Base-by-base conservation (phyloP, 2,797 vertebrate genomes). In the Podargus strigoides region DNA sequence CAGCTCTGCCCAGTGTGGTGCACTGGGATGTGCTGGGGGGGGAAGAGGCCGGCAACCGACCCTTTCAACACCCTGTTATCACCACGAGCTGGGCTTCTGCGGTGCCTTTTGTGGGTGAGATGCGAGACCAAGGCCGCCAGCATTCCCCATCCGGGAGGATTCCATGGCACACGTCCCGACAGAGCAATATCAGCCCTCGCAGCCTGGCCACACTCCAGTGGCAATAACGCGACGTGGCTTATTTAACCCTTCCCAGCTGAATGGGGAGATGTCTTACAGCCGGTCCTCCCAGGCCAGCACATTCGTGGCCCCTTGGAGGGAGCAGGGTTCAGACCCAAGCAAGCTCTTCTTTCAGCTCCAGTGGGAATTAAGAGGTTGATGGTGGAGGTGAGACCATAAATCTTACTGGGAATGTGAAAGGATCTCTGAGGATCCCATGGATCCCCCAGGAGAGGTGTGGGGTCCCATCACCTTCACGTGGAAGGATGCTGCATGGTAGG, bases 241-340 rank as follows among this genome's bases (percentile, higher is more conserved):
- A 2, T n/a, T 89, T 91, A 93, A 94, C 77, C 55, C 75, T 41
- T 89, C 53, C 39, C 4, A 10, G 52, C 22, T 17, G 36, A 49
- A 41, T 0, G 0, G 3, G 11, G 4, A 24, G 37, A n/a, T 0
- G 0, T 47, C 36, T 64, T 17, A 4, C 5, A 69, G 14, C 39
- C 27, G 0, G 60, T 59, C 36, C 34, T 46, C 34, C 28, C 10
- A 8, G 30, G 26, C 39, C 74, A 60, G 46, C 2, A 2, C 18
- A 59, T 64, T n/a, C 8, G 0, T 3, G 3, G 13, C 3, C 32
- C 28, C 46, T 36, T 12, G 4, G 10, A 24, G 6, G 9, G 20
- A 74, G 11, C 0, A 9, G 9, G 3, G 70, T 91, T 84, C 47
- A 73, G 32, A 30, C 28, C 36, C 39, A 19, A 39, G 22, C 9